These are phyloP conservation scores for Lepidocyrtinus sp. DNA, from an alignment of 2,888 invertebrate species.

Conservation along the genomic window DNA sequence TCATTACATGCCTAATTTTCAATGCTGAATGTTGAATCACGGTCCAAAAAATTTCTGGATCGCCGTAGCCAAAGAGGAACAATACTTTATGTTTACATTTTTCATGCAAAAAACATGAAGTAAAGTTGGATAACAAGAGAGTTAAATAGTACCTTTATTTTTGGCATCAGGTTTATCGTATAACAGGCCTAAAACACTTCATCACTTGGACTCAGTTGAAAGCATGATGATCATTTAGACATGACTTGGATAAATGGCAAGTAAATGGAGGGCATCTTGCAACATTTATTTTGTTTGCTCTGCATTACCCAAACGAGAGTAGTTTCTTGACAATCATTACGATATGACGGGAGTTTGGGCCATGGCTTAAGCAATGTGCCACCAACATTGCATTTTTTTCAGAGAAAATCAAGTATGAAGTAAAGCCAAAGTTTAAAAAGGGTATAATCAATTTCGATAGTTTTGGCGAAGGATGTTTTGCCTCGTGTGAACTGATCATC, in stretches of 20 bases:
- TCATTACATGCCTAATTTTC: slow-evolving; percentile 45
- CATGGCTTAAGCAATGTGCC: not conserved
- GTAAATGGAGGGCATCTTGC: not conserved
- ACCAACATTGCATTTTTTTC: not conserved
- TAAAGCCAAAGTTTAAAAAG: not conserved
- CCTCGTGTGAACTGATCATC: not conserved
- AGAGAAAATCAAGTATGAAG: too few relatives aligned
- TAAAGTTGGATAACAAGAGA: too few relatives aligned
- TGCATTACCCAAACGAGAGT: too few relatives aligned
- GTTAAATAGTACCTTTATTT: slow-evolving; percentile 19
- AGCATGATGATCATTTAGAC: too few relatives aligned
- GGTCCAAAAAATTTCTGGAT: slow-evolving; percentile 15
- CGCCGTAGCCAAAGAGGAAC: not conserved
- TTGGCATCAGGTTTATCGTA: slow-evolving; percentile 37
- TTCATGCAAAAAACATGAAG: not conserved
- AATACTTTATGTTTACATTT: slow-evolving; percentile 21
- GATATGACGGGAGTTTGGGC: not conserved
- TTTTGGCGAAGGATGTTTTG: not conserved
- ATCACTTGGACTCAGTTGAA: slow-evolving; percentile 22
- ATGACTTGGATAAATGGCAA: not conserved
- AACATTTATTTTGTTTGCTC: too few relatives aligned
- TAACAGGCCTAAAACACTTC: slow-evolving; percentile 41
- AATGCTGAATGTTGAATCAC: slow-evolving; percentile 24
- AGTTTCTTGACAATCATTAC: too few relatives aligned
- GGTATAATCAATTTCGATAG: not conserved